Conservation (phyloP, 2,888 invertebrate genomes). For the Auanema sp. region DNA sequence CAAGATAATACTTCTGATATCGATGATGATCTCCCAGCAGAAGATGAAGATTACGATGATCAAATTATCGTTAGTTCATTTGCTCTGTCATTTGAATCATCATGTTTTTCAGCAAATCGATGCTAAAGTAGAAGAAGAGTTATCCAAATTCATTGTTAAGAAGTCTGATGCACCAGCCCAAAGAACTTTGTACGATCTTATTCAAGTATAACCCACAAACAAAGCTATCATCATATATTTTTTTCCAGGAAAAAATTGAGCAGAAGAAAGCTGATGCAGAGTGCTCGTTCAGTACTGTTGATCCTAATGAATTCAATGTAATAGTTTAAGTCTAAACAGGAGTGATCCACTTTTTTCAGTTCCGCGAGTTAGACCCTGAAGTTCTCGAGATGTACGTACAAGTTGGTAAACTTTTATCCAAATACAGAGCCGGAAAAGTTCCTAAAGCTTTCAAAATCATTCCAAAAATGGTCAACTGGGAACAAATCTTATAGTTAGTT, state of each 20-base stretch:
- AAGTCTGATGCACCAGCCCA: slow-evolving; percentile 70
- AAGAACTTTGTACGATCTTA: slow-evolving; percentile 83
- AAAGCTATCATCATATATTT: too few species aligned
- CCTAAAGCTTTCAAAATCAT: slow-evolving; percentile 98
- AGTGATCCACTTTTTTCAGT: slow-evolving; percentile 22
- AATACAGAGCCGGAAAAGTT: slow-evolving; percentile 90
- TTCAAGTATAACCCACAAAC: slow-evolving; percentile 71
- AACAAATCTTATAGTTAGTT: slow-evolving; percentile 65
- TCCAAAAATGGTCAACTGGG: slow-evolving; percentile 74
- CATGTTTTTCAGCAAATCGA: slow-evolving; percentile 38
- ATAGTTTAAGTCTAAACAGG: slow-evolving; percentile 4
- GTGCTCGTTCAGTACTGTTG: slow-evolving; percentile 31
- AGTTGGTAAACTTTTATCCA: slow-evolving; percentile 80
- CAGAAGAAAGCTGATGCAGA: slow-evolving; percentile 44
- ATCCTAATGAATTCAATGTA: slow-evolving; percentile 42
- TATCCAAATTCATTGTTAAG: slow-evolving; percentile 79
- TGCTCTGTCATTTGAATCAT: background rate
- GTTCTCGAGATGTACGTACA: slow-evolving; percentile 85
- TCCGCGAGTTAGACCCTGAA: slow-evolving; percentile 74
- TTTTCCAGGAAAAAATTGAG: slow-evolving; percentile 70
- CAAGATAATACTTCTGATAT: slow-evolving; percentile 34
- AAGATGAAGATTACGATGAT: slow-evolving; percentile 41
- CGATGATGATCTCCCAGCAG: slow-evolving; percentile 27
- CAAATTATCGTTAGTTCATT: slow-evolving; percentile 31
- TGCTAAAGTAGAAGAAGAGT: slow-evolving; percentile 76